Evolutionary conservation across 2,113 vertebrate species (phyloP).

Genomic region (Xiphorhynchus elegans): DNA sequence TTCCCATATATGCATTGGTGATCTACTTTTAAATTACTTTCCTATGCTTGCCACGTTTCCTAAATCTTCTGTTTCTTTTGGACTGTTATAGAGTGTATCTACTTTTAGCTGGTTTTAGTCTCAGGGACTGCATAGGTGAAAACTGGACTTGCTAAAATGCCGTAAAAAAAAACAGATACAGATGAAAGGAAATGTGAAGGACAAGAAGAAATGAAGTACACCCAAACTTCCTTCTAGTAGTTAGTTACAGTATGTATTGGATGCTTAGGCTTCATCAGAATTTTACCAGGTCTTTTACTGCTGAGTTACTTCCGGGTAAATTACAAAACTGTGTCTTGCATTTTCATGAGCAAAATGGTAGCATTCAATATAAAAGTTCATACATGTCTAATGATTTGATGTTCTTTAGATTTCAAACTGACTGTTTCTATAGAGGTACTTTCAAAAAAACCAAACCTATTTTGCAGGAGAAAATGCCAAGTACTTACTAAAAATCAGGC

Average conservation of each 20-base stretch:
- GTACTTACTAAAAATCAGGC: neutral
- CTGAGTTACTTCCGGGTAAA: neutral
- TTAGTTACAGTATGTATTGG: neutral
- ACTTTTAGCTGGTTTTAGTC: neutral
- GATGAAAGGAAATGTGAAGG: neutral
- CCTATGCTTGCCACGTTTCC: accelerated
- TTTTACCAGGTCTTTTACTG: neutral
- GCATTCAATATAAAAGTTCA: neutral
- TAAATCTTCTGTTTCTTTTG: neutral
- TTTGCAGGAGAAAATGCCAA: neutral
- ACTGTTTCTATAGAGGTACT: neutral
- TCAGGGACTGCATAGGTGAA: neutral
- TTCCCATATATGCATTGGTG: neutral
- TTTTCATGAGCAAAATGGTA: neutral
- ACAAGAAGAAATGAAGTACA: neutral
- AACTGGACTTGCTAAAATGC: neutral
- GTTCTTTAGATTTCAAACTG: neutral
- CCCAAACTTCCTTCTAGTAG: neutral
- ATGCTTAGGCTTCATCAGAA: neutral
- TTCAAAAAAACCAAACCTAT: neutral
- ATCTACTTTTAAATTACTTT: neutral
- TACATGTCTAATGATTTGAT: neutral
- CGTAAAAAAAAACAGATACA: neutral
- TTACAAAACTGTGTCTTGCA: neutral
- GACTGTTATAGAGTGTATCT: neutral